phyloP scores from a whole-genome alignment of 2,888 invertebrate genomes.

The Ganaspis brasiliensis region DNA sequence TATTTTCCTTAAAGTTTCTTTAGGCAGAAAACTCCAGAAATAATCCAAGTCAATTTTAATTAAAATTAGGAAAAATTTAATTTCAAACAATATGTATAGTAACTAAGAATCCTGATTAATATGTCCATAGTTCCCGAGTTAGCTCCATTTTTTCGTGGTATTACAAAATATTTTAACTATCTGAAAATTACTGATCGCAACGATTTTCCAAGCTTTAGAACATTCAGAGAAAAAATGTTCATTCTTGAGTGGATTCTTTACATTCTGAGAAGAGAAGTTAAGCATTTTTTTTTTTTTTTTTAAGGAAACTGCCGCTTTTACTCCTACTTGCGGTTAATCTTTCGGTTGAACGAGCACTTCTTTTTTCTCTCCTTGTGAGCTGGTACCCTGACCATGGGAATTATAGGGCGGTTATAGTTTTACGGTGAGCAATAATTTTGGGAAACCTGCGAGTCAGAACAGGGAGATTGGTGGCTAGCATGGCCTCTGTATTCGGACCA shows the following conservation, averaged over 20 bases:
- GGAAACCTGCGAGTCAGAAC: slow-evolving; percentile 53
- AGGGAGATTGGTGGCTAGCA: slow-evolving; percentile 56
- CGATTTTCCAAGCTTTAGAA: not conserved
- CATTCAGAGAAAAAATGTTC: not conserved
- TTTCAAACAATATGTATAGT: no score
- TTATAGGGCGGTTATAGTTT: slow-evolving; percentile 73
- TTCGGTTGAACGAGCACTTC: slow-evolving; percentile 48
- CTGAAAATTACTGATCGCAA: no score
- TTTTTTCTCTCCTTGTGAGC: slow-evolving; percentile 26
- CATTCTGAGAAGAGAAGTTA: slow-evolving; percentile 12
- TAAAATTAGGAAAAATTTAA: no score
- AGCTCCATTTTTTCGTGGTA: no score
- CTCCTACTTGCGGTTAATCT: slow-evolving; percentile 43
- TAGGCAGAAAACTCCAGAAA: no score
- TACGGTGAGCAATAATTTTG: slow-evolving; percentile 71
- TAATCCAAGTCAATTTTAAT: no score
- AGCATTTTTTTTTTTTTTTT: not conserved
- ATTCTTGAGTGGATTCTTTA: not conserved
- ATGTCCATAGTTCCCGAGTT: no score
- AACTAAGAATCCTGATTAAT: no score
- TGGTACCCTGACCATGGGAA: slow-evolving; percentile 53
- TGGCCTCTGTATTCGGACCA: slow-evolving; percentile 75
- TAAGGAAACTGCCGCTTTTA: not conserved
- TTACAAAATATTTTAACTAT: no score
- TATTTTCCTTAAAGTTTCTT: no score